These are phyloP conservation scores for Siniperca chuatsi DNA, from an alignment of 2,113 vertebrate genomes.

Conservation along the genomic window DNA sequence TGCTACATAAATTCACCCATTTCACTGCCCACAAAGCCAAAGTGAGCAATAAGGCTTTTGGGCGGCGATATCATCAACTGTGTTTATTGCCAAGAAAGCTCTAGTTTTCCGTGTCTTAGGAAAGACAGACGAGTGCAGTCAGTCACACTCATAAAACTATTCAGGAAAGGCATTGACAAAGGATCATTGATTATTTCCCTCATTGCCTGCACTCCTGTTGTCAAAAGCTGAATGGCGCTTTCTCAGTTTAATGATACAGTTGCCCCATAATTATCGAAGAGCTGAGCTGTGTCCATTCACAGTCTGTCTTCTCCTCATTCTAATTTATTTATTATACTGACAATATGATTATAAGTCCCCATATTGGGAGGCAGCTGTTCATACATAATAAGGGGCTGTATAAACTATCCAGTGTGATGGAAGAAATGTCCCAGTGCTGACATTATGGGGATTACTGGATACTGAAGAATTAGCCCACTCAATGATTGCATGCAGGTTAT, in stretches of 20 bases:
- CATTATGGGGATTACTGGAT: constrained; percentile 54
- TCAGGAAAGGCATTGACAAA: constrained; percentile 35
- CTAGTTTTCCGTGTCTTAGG: background rate
- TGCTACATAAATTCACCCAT: constrained; percentile 59
- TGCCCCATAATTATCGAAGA: constrained; percentile 64
- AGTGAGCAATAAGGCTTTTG: constrained; percentile 17
- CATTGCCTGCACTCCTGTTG: constrained; percentile 25
- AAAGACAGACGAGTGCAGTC: constrained; percentile 43
- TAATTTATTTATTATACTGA: constrained; percentile 63
- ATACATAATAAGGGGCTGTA: constrained; percentile 30
- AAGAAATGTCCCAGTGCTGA: constrained; percentile 39
- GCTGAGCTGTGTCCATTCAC: constrained; percentile 66
- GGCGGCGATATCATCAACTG: constrained; percentile 5
- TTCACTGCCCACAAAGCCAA: constrained; percentile 33
- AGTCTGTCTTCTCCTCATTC: constrained; percentile 48
- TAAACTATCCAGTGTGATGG: constrained; percentile 33
- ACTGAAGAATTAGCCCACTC: constrained; percentile 27
- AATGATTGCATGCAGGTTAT: constrained; percentile 16
- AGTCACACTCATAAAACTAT: constrained; percentile 40
- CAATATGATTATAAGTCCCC: constrained; percentile 13
- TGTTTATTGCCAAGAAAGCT: constrained; percentile 18
- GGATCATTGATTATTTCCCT: constrained; percentile 58
- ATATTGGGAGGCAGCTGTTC: constrained; percentile 74
- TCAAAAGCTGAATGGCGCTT: constrained; percentile 50
- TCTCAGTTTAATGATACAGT: constrained; percentile 64